phyloP scores from a whole-genome alignment of 1,140 invertebrate genomes.

The Acromyrmex echinatior region DNA sequence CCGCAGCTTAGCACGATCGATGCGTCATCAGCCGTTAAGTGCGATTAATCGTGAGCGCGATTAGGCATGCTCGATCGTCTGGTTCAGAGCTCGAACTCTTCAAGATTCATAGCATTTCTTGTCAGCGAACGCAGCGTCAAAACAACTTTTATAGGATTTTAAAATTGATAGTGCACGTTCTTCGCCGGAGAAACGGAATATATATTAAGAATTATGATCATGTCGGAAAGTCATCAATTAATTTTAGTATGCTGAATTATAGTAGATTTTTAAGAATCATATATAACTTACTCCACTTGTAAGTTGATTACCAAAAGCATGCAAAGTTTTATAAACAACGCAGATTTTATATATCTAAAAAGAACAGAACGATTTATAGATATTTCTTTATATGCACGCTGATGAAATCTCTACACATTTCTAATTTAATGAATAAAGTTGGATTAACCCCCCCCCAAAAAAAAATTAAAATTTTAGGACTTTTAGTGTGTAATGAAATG shows the following conservation, averaged over 20 bases:
- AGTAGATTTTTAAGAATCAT: background rate
- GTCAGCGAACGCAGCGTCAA: background rate
- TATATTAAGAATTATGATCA: conserved; percentile 39
- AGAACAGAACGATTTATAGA: background rate
- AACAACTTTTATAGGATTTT: conserved; percentile 63
- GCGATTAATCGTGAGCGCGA: conserved; percentile 60
- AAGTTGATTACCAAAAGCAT: background rate
- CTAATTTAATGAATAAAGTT: background rate
- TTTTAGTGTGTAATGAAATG: conserved; percentile 5
- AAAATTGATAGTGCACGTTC: conserved; percentile 49
- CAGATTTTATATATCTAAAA: background rate
- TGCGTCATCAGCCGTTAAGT: conserved; percentile 62
- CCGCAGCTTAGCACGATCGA: conserved; percentile 52
- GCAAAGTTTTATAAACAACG: background rate
- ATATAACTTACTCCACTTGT: background rate
- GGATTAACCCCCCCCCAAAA: background rate
- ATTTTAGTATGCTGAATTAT: conserved; percentile 1
- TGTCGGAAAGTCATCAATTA: background rate
- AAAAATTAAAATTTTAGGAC: background rate
- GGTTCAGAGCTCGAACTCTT: conserved; percentile 52
- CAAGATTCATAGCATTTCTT: conserved; percentile 63
- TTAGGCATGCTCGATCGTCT: conserved; percentile 49
- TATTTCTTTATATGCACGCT: background rate
- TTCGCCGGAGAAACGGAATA: background rate
- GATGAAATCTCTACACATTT: background rate